Base-by-base conservation (phyloP, 2,113 vertebrate species). In the Sitta europaea region DNA sequence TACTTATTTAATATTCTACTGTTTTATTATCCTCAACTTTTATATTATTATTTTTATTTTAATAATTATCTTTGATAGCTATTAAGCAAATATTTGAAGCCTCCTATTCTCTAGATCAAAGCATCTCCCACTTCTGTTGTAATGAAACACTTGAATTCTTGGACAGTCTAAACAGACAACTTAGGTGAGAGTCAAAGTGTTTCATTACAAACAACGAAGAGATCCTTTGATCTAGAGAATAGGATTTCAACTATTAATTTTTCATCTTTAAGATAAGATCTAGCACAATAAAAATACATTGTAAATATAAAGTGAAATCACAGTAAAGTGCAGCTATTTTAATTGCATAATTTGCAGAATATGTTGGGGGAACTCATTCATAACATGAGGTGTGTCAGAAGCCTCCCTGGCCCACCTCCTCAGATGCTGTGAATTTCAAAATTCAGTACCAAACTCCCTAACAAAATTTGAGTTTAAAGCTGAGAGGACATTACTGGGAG, bases 81-180 rank as follows among this genome's bases (percentile, higher is more conserved):
- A 77, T 92, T 96, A 94, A 83, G 47, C 62, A 95, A 36, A 51
- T 78, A 92, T 94, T 92, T 91, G 62, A 89, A 94, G 59, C 29
- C 50, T 94, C 90, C 54, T 92, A 23, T 83, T 93, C 84, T 74
- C 68, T 77, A 80, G 75, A 96, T 94, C 79, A 94, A 97, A 92
- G 75, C 50, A 61, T 86, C 79, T 93, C 42, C 40, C 35, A n/a
- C 75, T 92, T 92, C 86, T 92, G 21, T 83, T 83, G 40, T 80
- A 95, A 95, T 63, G 86, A 93, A 95, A 94, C 86, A 95, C 88
- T 94, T 94, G 85, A 88, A 88, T 93, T 93, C 86, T 77, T 86
- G 95, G 92, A 80, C 78, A 82, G 50, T 76, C 58, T 90, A 71
- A 88, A 86, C 38, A 83, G 25, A 71, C 90, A 88, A 73, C 67